Evolutionary conservation across 1,140 invertebrate genomes (phyloP).

Genomic region (Anoplophora glabripennis): DNA sequence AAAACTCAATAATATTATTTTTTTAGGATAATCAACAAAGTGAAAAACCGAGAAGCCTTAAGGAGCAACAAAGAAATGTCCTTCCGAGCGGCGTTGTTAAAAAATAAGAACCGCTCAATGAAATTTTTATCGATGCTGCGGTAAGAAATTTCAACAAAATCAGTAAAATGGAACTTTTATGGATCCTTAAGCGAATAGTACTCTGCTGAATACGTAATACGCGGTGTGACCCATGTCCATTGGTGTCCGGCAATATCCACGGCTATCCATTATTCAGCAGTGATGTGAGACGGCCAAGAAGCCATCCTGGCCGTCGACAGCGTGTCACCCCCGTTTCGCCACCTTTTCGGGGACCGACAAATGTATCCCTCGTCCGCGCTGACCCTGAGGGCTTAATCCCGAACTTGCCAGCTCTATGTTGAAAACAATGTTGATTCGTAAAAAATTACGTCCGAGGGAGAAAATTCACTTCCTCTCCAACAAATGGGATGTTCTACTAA

Average conservation of each 20-base stretch:
- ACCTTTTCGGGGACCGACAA: constrained; percentile 14
- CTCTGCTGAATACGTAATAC: constrained; percentile 11
- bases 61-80: too few species aligned
- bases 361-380: constrained; percentile 24
- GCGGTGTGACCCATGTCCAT: constrained; percentile 19
- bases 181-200: constrained; percentile 7
- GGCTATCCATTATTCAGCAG: constrained; percentile 23
- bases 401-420: constrained; percentile 20
- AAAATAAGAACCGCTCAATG: too few species aligned
- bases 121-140: too few species aligned
- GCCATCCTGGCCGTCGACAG: constrained; percentile 21
- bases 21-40: background rate
- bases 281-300: constrained; percentile 15
- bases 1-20: too few species aligned
- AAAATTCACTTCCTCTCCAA: constrained; percentile 11
- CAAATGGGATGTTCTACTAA: constrained; percentile 15
- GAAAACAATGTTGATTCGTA: constrained; percentile 19
- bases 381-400: constrained; percentile 24
- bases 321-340: constrained; percentile 15
- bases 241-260: constrained; percentile 7
- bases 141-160: too few species aligned
- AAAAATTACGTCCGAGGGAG: constrained; percentile 15
- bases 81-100: too few species aligned
- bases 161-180: too few species aligned
- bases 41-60: too few species aligned